phyloP scores from a whole-genome alignment of 2,113 vertebrate genomes.

The Charina bottae region DNA sequence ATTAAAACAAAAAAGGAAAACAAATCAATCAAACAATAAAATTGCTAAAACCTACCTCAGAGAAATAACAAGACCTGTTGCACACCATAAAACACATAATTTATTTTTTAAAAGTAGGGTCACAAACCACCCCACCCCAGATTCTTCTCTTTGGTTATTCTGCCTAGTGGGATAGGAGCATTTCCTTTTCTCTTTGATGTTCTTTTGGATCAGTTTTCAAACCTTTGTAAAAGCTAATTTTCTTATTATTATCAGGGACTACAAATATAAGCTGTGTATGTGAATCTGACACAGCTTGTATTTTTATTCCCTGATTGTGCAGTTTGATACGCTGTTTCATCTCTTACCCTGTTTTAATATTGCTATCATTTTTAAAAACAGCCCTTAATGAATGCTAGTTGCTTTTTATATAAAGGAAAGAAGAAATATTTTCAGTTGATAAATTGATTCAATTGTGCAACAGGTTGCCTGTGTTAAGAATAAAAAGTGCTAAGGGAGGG shows the following conservation, averaged over 20 bases:
- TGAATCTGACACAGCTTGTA: background rate
- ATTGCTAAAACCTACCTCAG: too few species aligned
- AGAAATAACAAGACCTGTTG: too few species aligned
- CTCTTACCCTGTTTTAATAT: background rate
- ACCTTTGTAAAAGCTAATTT: background rate
- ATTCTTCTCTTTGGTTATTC: background rate
- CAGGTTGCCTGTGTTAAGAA: background rate
- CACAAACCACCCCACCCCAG: background rate
- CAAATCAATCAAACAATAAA: too few species aligned
- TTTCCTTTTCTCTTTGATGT: background rate
- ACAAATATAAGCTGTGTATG: background rate
- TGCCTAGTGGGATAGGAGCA: background rate
- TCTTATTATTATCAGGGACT: background rate
- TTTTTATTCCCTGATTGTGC: background rate
- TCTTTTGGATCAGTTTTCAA: background rate
- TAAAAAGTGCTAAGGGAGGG: background rate
- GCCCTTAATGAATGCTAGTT: background rate
- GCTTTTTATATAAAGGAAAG: background rate
- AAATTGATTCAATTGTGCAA: constrained; percentile 1
- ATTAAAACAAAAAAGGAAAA: background rate
- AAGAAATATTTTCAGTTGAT: background rate
- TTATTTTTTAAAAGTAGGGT: too few species aligned
- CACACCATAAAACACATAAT: too few species aligned
- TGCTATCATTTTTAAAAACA: background rate
- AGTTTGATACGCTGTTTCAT: background rate